Percentiles rank a stretch among this genome's conserved stretches.
phyloP scores from a whole-genome alignment of 2,888 invertebrate species.

The Stramonita haemastoma region DNA sequence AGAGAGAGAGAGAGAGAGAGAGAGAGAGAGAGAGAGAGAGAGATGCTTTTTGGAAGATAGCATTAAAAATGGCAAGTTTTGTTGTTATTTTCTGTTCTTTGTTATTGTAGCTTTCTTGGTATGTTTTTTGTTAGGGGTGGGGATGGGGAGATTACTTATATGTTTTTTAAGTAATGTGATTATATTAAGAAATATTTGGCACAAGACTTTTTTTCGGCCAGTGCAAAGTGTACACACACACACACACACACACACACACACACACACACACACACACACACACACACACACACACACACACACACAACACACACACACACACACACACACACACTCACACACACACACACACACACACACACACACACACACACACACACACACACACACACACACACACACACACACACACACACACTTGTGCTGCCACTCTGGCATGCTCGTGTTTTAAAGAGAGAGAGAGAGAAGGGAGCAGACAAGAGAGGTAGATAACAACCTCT shows the following conservation, averaged over 20 bases:
- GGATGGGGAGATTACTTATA: too few relatives aligned
- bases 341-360: slow-evolving; percentile 10
- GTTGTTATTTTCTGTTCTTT: too few relatives aligned
- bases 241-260: neutral
- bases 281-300: neutral
- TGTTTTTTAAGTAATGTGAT: too few relatives aligned
- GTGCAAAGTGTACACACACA: neutral
- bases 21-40: neutral
- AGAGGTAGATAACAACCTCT: too few relatives aligned
- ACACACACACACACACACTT: neutral
- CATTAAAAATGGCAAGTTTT: too few relatives aligned
- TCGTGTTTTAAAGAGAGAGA: too few relatives aligned
- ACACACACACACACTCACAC: neutral
- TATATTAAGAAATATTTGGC: too few relatives aligned
- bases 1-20: neutral
- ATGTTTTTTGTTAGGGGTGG: too few relatives aligned
- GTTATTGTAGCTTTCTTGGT: too few relatives aligned
- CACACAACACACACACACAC: neutral
- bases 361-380: neutral
- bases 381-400: slow-evolving; percentile 15
- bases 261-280: neutral
- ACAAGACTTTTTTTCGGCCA: too few relatives aligned
- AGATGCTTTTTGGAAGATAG: neutral
- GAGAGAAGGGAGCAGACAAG: too few relatives aligned
- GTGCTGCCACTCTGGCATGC: too few relatives aligned